A percentile compares a stretch with the other conserved stretches of the same genome.
Evolutionary conservation across 1,140 invertebrate species (phyloP).

Genomic region (Vollenhovia emeryi): DNA sequence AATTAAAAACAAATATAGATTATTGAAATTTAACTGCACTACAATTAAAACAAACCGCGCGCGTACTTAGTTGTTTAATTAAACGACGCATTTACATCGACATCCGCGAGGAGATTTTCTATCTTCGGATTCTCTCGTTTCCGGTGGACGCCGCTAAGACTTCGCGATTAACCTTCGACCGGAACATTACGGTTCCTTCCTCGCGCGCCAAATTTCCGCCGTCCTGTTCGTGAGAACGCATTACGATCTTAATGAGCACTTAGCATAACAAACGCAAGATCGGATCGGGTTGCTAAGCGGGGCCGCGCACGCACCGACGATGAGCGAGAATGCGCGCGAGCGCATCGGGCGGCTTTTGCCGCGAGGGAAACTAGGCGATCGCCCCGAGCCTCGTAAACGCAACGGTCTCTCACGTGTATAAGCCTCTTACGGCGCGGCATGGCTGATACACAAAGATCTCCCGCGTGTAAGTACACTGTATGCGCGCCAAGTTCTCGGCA

Average conservation of each 20-base stretch:
- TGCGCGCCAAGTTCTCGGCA: not conserved
- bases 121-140: not conserved
- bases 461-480: not conserved
- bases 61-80: not conserved
- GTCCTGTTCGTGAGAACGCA: conserved; percentile 78
- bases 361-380: conserved; percentile 18
- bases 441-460: not conserved
- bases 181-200: conserved; percentile 31
- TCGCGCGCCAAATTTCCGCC: conserved; percentile 78
- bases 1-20: not conserved
- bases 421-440: not conserved
- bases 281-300: conserved; percentile 79
- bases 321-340: conserved; percentile 18
- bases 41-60: not conserved
- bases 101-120: not conserved
- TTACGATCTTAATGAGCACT: conserved; percentile 84
- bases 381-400: not conserved
- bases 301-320: conserved; percentile 56
- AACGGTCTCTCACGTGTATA: conserved; percentile 11
- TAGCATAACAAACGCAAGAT: conserved; percentile 84
- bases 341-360: not conserved
- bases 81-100: not conserved
- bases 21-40: not conserved
- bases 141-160: not conserved
- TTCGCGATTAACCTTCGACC: conserved; percentile 4